phyloP scores from a whole-genome alignment of 2,888 invertebrate genomes.

The Homarus gammarus region DNA sequence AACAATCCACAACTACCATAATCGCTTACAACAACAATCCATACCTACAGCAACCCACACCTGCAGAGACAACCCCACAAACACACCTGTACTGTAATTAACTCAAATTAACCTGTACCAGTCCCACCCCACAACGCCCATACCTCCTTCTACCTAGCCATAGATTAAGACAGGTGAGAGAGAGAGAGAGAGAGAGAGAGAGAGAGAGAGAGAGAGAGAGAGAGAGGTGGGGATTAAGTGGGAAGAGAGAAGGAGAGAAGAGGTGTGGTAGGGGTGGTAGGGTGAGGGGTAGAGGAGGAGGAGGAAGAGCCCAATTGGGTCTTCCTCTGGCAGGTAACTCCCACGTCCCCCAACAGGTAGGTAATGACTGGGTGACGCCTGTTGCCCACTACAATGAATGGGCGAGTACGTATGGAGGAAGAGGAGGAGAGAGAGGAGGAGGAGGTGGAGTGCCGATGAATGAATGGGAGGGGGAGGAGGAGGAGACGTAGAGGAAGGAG shows the following conservation, averaged over 20 bases:
- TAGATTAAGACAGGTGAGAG: too few relatives aligned
- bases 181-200: too few relatives aligned
- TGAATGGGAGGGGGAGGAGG: background rate
- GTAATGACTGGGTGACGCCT: conserved; percentile 19
- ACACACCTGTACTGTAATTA: too few relatives aligned
- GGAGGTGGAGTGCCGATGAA: background rate
- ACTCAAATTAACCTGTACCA: too few relatives aligned
- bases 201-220: too few relatives aligned
- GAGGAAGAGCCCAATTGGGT: conserved; percentile 30
- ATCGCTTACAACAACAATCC: too few relatives aligned
- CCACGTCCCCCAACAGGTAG: conserved; percentile 37
- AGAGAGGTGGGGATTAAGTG: background rate
- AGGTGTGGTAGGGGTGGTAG: background rate
- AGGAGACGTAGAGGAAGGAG: background rate
- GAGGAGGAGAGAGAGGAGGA: background rate
- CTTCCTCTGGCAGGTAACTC: conserved; percentile 29
- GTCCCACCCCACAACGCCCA: too few relatives aligned
- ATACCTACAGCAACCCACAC: too few relatives aligned
- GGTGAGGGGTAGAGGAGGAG: conserved; percentile 12
- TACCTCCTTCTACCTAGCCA: too few relatives aligned
- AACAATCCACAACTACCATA: too few relatives aligned
- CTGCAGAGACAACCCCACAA: too few relatives aligned
- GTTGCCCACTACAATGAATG: background rate
- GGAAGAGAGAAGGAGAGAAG: background rate
- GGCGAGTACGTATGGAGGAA: background rate